phyloP scores from a whole-genome alignment of 1,140 invertebrate genomes.

The Drosophila lacteicornis region DNA sequence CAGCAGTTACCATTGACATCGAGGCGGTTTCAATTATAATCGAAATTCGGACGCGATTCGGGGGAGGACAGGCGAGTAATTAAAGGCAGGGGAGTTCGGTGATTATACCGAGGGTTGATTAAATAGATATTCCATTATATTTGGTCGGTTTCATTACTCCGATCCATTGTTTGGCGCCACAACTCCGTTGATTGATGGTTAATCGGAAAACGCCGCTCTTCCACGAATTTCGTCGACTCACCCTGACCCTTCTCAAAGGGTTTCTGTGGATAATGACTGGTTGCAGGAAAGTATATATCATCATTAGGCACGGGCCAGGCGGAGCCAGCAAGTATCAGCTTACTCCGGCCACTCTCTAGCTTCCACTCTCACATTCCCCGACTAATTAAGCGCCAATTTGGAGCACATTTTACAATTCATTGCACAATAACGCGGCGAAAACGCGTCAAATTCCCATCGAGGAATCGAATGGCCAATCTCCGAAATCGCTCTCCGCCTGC shows the following conservation, averaged over 20 bases:
- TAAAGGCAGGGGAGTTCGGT: conserved; percentile 19
- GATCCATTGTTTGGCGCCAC: conserved; percentile 14
- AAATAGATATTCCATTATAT: conserved; percentile 39
- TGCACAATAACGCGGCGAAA: conserved; percentile 72
- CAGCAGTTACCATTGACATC: conserved; percentile 54
- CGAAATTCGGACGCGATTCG: conserved; percentile 36
- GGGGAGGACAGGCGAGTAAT: conserved; percentile 19
- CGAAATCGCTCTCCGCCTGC: conserved; percentile 33
- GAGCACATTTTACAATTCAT: conserved; percentile 73
- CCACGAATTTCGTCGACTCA: conserved; percentile 50
- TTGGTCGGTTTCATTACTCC: not conserved
- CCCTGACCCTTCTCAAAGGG: conserved; percentile 60
- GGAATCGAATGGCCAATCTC: conserved; percentile 25
- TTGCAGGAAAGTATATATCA: conserved; percentile 61
- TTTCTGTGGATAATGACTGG: conserved; percentile 58
- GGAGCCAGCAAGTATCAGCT: conserved; percentile 55
- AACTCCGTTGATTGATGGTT: conserved; percentile 41
- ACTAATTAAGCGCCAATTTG: conserved; percentile 76
- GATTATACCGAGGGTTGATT: conserved; percentile 45
- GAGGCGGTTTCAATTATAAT: conserved; percentile 64
- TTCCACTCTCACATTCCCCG: conserved; percentile 24
- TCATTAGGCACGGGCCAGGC: conserved; percentile 59
- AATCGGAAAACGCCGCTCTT: conserved; percentile 16
- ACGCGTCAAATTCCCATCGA: conserved; percentile 40
- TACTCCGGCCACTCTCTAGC: conserved; percentile 16